Evolutionary conservation across 2,888 invertebrate genomes (phyloP).

Genomic region (Polietes domitor): DNA sequence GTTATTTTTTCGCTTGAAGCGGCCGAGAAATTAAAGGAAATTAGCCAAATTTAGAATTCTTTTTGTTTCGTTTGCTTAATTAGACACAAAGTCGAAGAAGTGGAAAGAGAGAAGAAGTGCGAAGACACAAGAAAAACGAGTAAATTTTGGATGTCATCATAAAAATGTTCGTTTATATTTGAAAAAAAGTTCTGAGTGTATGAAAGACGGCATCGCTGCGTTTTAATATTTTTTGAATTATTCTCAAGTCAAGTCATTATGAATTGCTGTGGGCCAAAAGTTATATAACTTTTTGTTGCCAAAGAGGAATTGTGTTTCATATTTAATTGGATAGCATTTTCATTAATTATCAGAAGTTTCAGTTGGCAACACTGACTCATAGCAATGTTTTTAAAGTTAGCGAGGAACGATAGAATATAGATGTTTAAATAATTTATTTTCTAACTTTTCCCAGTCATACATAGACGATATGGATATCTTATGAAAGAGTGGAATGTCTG

Average conservation of each 20-base stretch:
- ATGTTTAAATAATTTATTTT: no score
- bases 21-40: conserved; percentile 21
- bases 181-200: background rate
- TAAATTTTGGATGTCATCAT: background rate
- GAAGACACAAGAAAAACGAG: background rate
- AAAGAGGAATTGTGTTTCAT: no score
- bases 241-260: background rate
- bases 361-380: no score
- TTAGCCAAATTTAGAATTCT: conserved; percentile 37
- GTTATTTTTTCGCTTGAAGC: background rate
- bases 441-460: no score
- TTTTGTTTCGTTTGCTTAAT: conserved; percentile 10
- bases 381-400: no score
- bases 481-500: no score
- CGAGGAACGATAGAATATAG: no score
- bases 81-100: background rate
- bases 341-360: no score
- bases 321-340: no score
- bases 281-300: background rate
- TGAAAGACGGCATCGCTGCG: background rate
- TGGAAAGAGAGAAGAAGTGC: background rate
- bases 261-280: background rate
- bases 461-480: no score
- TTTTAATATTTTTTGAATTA: background rate
- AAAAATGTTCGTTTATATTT: background rate